These are phyloP conservation scores for Stegana nigrithorax DNA, from an alignment of 2,888 invertebrate genomes.

Conservation along the genomic window DNA sequence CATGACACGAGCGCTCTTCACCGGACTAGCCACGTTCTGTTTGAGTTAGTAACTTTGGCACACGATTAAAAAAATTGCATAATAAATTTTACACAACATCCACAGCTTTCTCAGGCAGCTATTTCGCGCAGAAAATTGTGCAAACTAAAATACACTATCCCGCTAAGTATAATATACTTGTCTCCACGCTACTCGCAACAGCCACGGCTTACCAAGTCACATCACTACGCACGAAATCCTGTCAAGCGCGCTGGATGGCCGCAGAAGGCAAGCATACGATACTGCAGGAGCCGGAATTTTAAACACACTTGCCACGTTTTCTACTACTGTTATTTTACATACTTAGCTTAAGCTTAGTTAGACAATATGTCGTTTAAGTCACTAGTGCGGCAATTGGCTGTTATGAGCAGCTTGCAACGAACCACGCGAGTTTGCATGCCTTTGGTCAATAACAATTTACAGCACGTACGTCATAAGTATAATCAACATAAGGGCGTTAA, in stretches of 20 bases:
- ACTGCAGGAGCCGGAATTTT: constrained; percentile 62
- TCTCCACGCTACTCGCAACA: constrained; percentile 63
- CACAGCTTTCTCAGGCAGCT: constrained; percentile 68
- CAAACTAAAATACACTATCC: constrained; percentile 64
- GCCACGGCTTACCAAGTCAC: constrained; percentile 66
- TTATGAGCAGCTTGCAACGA: too few relatives aligned
- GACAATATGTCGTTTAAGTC: constrained; percentile 34
- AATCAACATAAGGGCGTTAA: constrained; percentile 64
- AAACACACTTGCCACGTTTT: constrained; percentile 24
- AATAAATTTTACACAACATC: constrained; percentile 19
- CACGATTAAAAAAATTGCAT: constrained; percentile 15
- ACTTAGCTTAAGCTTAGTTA: constrained; percentile 19
- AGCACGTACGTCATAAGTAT: constrained; percentile 59
- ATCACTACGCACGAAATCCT: constrained; percentile 65
- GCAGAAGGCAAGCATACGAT: constrained; percentile 68
- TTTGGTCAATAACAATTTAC: too few relatives aligned
- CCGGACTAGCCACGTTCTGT: constrained; percentile 68
- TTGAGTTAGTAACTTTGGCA: constrained; percentile 63
- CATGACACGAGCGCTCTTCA: constrained; percentile 69
- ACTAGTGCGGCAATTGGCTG: constrained; percentile 12
- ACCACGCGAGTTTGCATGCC: not conserved
- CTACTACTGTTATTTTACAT: not conserved
- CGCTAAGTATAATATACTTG: constrained; percentile 62
- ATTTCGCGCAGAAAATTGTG: constrained; percentile 67
- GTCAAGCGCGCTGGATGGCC: constrained; percentile 70